Percentiles rank a stretch among this genome's conserved stretches.
Conservation (phyloP, 2,113 vertebrate species). For the Deroptyus accipitrinus region DNA sequence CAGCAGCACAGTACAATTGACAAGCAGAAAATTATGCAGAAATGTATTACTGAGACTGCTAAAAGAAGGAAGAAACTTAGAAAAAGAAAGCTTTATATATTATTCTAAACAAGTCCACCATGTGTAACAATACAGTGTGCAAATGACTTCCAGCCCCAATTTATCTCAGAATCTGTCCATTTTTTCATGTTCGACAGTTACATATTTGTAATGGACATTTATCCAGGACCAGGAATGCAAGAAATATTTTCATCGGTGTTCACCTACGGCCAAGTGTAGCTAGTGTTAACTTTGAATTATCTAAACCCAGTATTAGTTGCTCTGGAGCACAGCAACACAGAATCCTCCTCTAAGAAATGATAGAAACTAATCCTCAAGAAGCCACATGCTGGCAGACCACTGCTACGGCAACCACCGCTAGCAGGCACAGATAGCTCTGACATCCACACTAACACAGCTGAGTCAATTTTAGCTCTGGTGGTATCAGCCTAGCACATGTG, state of each 20-base stretch:
- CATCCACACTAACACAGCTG: accelerated
- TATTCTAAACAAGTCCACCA: not conserved
- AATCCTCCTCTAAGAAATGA: not conserved
- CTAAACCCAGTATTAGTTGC: not conserved
- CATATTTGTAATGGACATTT: not conserved
- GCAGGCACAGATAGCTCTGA: accelerated
- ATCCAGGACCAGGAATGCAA: not conserved
- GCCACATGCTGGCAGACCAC: not conserved
- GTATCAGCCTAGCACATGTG: not conserved
- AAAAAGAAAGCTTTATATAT: not conserved
- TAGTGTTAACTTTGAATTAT: not conserved
- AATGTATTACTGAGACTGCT: not conserved
- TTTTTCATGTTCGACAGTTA: not conserved
- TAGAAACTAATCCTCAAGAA: not conserved
- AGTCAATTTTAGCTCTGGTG: accelerated
- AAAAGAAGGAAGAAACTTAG: not conserved
- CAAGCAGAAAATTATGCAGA: constrained; percentile 3
- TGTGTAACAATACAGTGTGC: accelerated
- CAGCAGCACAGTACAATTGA: not conserved
- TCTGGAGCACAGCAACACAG: not conserved
- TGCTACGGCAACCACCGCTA: not conserved
- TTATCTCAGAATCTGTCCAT: not conserved
- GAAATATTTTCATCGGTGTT: not conserved
- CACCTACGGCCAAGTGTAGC: not conserved
- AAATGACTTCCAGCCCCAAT: not conserved